A percentile compares a stretch with the other conserved stretches of the same genome.
phyloP scores from a whole-genome alignment of 2,113 vertebrate genomes.

The Daubentonia madagascariensis region DNA sequence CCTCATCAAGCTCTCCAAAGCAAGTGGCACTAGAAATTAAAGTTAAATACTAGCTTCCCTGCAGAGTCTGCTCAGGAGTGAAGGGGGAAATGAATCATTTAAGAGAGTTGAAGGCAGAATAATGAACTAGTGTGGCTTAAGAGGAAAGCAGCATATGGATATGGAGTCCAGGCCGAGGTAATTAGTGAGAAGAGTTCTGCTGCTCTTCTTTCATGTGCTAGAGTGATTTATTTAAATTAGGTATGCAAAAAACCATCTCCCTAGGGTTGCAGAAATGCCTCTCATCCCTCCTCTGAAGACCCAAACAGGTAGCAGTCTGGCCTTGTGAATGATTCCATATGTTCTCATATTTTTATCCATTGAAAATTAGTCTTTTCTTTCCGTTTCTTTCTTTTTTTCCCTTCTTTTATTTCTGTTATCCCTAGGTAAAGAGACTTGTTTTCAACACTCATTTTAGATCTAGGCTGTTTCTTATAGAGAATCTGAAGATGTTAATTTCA shows the following conservation, averaged over 20 bases:
- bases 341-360: not conserved
- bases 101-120: slow-evolving; percentile 61
- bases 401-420: not conserved
- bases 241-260: slow-evolving; percentile 19
- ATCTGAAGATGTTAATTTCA: slow-evolving; percentile 29
- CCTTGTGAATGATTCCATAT: not conserved
- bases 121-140: slow-evolving; percentile 56
- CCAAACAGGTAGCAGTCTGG: slow-evolving; percentile 36
- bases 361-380: not conserved
- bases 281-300: not conserved
- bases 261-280: not conserved
- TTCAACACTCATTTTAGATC: not conserved
- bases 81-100: slow-evolving; percentile 64
- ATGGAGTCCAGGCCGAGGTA: slow-evolving; percentile 2
- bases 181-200: slow-evolving; percentile 50
- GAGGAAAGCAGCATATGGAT: not conserved
- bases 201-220: not conserved
- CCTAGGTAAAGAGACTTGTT: not conserved
- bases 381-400: not conserved
- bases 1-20: slow-evolving; percentile 42
- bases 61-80: slow-evolving; percentile 53
- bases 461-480: not conserved
- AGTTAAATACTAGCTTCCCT: slow-evolving; percentile 71
- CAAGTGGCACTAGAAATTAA: slow-evolving; percentile 69
- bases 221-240: slow-evolving; percentile 60